A percentile compares a stretch with the other conserved stretches of the same genome.
Conservation (phyloP, 23 tunicate species). For the Styela plicata region DNA sequence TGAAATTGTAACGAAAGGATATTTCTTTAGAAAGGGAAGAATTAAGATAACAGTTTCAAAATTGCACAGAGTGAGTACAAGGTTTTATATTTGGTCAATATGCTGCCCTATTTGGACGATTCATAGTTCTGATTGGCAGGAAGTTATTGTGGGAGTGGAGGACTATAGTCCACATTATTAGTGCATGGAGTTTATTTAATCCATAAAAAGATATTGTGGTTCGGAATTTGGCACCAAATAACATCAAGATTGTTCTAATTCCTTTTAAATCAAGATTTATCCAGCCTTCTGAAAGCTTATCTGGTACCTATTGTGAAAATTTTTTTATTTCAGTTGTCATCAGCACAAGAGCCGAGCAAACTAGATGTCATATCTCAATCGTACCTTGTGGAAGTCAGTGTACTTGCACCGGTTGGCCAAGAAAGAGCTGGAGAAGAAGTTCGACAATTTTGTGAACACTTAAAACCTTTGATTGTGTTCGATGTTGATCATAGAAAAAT, state of each 20-base stretch:
- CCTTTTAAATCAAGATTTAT: too few relatives aligned
- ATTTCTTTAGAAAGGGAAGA: constrained; percentile 84
- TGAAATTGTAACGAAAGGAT: constrained; percentile 60
- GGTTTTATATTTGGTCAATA: too few relatives aligned
- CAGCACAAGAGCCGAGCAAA: constrained; percentile 42
- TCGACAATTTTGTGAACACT: constrained; percentile 47
- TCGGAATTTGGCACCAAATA: too few relatives aligned
- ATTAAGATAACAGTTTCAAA: constrained; percentile 80
- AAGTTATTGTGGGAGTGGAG: too few relatives aligned
- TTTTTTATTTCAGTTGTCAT: constrained; percentile 14
- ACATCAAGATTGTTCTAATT: too few relatives aligned
- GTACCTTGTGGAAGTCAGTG: constrained; percentile 70
- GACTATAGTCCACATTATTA: too few relatives aligned
- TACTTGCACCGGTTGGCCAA: constrained; percentile 54
- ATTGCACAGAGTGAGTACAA: constrained; percentile 7
- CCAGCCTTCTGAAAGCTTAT: too few relatives aligned
- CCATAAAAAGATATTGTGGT: too few relatives aligned
- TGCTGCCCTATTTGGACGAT: too few relatives aligned
- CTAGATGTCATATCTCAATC: constrained; percentile 31
- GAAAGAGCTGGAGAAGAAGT: constrained; percentile 83
- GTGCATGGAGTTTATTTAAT: too few relatives aligned
- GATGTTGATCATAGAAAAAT: constrained; percentile 39
- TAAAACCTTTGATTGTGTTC: constrained; percentile 51
- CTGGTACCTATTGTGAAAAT: too few relatives aligned
- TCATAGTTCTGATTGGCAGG: too few relatives aligned